Percentiles rank a stretch among this genome's conserved stretches.
These are phyloP conservation scores for Urocolius indicus DNA, from an alignment of 2,113 vertebrate species.

Conservation along the genomic window DNA sequence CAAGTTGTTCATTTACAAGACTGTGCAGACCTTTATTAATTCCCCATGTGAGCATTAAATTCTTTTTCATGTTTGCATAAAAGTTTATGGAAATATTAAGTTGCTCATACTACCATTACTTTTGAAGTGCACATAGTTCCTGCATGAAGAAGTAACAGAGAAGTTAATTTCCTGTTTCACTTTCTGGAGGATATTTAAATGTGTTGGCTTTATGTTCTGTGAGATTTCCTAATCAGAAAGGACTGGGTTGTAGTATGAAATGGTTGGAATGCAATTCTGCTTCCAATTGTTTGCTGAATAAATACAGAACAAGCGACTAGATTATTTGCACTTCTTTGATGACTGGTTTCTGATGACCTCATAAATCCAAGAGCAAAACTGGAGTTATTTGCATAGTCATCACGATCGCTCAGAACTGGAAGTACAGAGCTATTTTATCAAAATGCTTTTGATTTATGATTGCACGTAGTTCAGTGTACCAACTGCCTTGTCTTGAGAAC, in stretches of 20 bases:
- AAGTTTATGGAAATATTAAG: background rate
- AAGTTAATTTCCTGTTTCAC: slow-evolving; percentile 75
- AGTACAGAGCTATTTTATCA: background rate
- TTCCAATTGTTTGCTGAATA: slow-evolving; percentile 65
- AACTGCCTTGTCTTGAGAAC: background rate
- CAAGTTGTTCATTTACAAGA: background rate
- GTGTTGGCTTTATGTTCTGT: slow-evolving; percentile 43
- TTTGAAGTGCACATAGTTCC: slow-evolving; percentile 19
- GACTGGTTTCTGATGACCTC: slow-evolving; percentile 1
- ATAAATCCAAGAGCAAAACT: slow-evolving; percentile 24
- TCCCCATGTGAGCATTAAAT: slow-evolving; percentile 2
- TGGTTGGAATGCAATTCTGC: slow-evolving; percentile 59
- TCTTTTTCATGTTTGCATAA: background rate
- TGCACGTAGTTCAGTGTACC: background rate
- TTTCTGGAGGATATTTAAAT: slow-evolving; percentile 60
- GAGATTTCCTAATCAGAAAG: slow-evolving; percentile 67
- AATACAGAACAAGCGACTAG: slow-evolving; percentile 53
- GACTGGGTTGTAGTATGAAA: slow-evolving; percentile 37
- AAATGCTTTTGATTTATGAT: background rate
- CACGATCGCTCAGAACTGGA: background rate
- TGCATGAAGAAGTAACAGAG: slow-evolving; percentile 20
- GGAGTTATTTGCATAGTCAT: background rate
- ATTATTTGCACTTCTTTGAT: slow-evolving; percentile 4
- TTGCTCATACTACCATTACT: background rate
- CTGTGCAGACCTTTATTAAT: slow-evolving; percentile 23